These are phyloP conservation scores for Nanorana parkeri DNA, from an alignment of 2,113 vertebrate genomes.

Conservation along the genomic window DNA sequence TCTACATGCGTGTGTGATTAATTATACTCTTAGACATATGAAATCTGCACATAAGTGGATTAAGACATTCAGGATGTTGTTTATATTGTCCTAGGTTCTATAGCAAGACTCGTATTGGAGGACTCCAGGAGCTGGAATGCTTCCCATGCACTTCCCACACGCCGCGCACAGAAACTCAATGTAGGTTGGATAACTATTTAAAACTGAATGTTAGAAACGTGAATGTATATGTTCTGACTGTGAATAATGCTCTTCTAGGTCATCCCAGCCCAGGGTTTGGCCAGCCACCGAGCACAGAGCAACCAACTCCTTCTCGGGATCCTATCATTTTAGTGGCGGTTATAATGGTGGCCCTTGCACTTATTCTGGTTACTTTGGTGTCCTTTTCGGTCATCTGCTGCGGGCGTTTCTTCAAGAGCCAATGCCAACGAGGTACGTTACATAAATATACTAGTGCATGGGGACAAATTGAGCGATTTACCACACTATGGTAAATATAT, in stretches of 20 bases:
- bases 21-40: too few relatives aligned
- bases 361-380: slow-evolving; percentile 71
- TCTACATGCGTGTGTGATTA: too few relatives aligned
- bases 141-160: slow-evolving; percentile 78
- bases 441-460: too few relatives aligned
- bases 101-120: slow-evolving; percentile 78
- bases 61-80: too few relatives aligned
- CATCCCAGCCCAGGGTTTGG: slow-evolving; percentile 65
- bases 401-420: slow-evolving; percentile 74
- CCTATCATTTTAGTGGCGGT: slow-evolving; percentile 67
- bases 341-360: slow-evolving; percentile 71
- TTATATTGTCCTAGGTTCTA: slow-evolving; percentile 73
- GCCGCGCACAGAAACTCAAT: slow-evolving; percentile 71
- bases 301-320: slow-evolving; percentile 59
- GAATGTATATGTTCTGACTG: not conserved
- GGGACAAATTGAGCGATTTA: too few relatives aligned
- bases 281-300: slow-evolving; percentile 55
- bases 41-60: too few relatives aligned
- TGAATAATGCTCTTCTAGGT: slow-evolving; percentile 66
- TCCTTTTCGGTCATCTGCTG: slow-evolving; percentile 75
- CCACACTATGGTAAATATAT: too few relatives aligned
- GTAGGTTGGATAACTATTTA: slow-evolving; percentile 62
- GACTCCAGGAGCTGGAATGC: slow-evolving; percentile 79
- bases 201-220: not conserved
- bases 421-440: slow-evolving; percentile 71